Evolutionary conservation across 1,140 invertebrate genomes (phyloP).

Genomic region (Heliconius nattereri): DNA sequence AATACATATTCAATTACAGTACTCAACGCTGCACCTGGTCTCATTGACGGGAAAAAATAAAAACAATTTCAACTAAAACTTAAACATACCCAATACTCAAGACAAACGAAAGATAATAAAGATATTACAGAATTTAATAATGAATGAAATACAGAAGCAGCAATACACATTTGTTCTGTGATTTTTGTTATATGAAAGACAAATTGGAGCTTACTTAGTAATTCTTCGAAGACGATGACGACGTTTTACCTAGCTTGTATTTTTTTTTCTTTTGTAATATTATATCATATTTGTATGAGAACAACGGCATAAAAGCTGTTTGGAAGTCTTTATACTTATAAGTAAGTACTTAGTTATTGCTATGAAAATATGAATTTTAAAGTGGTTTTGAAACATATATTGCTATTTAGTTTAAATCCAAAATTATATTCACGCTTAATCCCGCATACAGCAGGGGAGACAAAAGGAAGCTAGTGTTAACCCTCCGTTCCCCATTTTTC

Average conservation of each 20-base stretch:
- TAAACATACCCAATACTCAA: not conserved
- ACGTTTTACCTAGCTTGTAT: not conserved
- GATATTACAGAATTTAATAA: conserved; percentile 2
- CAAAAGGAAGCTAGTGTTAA: too few species aligned
- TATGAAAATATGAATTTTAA: not conserved
- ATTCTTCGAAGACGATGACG: not conserved
- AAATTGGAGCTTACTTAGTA: not conserved
- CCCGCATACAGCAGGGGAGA: too few species aligned
- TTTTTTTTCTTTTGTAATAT: conserved; percentile 1
- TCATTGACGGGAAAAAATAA: too few species aligned
- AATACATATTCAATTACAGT: too few species aligned
- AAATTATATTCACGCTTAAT: too few species aligned
- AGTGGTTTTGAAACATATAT: too few species aligned
- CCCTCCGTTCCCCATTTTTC: too few species aligned
- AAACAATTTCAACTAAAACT: too few species aligned
- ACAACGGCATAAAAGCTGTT: not conserved
- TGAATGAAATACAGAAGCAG: not conserved
- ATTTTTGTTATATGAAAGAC: not conserved
- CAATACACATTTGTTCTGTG: not conserved
- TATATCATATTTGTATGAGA: not conserved
- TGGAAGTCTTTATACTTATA: not conserved
- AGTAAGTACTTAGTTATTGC: not conserved
- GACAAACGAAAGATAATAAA: not conserved
- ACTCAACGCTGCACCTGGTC: too few species aligned
- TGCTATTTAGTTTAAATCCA: too few species aligned